Conservation (phyloP, 2,113 vertebrate genomes). For the Carettochelys insculpta region DNA sequence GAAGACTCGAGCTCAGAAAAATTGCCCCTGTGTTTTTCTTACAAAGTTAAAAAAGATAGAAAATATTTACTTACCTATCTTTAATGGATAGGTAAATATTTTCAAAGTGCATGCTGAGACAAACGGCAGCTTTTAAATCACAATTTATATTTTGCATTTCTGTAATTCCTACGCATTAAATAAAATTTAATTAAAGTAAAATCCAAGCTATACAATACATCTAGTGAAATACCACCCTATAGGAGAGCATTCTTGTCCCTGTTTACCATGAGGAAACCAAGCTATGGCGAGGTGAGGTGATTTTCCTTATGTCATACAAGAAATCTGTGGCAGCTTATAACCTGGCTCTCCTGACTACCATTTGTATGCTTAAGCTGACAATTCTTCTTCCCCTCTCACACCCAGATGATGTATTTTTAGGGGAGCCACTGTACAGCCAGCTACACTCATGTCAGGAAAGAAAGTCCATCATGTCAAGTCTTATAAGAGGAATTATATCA, state of each 20-base stretch:
- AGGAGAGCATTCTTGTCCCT: constrained; percentile 34
- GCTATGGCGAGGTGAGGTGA: not conserved
- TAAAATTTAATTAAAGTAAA: constrained; percentile 55
- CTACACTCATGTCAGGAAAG: accelerated
- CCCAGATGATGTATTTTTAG: not conserved
- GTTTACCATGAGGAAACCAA: not conserved
- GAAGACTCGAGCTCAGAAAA: not conserved
- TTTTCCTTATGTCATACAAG: accelerated
- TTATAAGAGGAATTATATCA: not conserved
- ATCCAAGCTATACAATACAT: constrained; percentile 53
- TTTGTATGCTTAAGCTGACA: accelerated
- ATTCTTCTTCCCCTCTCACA: not conserved
- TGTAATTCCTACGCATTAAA: constrained; percentile 53
- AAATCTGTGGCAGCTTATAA: not conserved
- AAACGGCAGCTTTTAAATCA: constrained; percentile 42
- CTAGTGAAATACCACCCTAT: not conserved
- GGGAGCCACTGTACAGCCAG: not conserved
- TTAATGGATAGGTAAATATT: constrained; percentile 49
- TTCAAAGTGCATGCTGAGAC: constrained; percentile 40
- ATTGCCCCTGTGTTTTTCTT: not conserved
- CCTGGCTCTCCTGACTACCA: not conserved
- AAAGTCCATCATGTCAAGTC: accelerated
- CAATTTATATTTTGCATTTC: constrained; percentile 63
- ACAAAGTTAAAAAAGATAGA: not conserved
- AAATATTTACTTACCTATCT: constrained; percentile 12